Evolutionary conservation across 1,140 invertebrate genomes (phyloP), one percentile per base, ranked within the genome.

Genomic region (Nasonia vitripennis): DNA sequence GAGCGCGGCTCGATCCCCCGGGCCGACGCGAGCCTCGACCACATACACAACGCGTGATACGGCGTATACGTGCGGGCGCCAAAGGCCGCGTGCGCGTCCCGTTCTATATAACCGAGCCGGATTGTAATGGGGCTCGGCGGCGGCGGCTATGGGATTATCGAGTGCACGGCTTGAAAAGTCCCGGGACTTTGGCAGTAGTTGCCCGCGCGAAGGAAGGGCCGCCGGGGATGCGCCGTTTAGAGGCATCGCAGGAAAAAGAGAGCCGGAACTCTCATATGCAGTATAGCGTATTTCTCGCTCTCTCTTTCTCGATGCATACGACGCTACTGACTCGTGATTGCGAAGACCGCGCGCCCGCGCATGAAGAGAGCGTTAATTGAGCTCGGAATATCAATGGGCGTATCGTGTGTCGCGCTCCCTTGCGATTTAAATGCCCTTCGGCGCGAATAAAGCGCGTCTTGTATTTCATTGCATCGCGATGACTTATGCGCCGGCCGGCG

Each of bases 61-160:
- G 55, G 20, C 55, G 55, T 62, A 37, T 37, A 62, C 68, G 81
- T 78, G 74, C 74, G 79, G 87, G 77, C 79, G 85, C 81, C 87
- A 86, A 87, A 88, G 87, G 86, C 82, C 77, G 86, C 67, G 27
- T 27, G 27, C 82, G 55, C 12, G 20, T 37, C 17, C 23, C 12
- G 67, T 27, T 27, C 23, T 71, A 71, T 71, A 31, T 71, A 9
- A 11, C 34, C 5, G 2, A n/a, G 86, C 84, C 88, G 87, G 87
- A 86, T 85, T 83, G 90, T 91, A 90, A 91, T 89, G 89, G 91
- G 89, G 89, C 77, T 89, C 88, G 90, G 88, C 89, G 87, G 84
- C 87, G 86, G 83, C 17, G 51, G 55, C 55, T 88, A 88, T 89
- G 87, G 90, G 88, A 91, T 91, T 91, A 91, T 91, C 89, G 73